Evolutionary conservation across 2,888 invertebrate genomes (phyloP).

Genomic region (Subacronicta megacephala): DNA sequence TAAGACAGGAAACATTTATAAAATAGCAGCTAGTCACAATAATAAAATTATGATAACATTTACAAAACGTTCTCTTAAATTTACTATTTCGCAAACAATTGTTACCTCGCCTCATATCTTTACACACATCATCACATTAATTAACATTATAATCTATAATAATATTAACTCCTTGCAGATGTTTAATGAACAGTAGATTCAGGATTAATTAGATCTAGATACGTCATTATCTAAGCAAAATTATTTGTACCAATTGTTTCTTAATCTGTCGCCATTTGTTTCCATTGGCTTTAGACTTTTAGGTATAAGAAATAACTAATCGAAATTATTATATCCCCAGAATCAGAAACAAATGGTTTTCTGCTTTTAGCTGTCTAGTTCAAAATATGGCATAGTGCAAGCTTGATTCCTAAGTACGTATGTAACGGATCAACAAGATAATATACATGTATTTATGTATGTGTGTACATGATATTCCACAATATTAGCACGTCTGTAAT

Average conservation of each 20-base stretch:
- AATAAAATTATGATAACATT: constrained; percentile 85
- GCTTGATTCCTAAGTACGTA: constrained; percentile 36
- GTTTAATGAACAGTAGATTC: constrained; percentile 1
- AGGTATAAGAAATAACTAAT: no score
- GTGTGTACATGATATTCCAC: constrained; percentile 23
- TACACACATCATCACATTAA: constrained; percentile 17
- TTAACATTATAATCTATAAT: constrained; percentile 8
- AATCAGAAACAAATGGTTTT: constrained; percentile 7
- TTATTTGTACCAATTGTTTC: constrained; percentile 9
- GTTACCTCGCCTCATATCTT: constrained; percentile 65
- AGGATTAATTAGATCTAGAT: constrained; percentile 2
- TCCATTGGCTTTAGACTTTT: no score
- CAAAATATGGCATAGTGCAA: constrained; percentile 21
- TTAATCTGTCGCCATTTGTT: no score
- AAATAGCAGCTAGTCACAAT: constrained; percentile 86
- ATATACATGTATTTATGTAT: constrained; percentile 4
- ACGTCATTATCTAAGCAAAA: constrained; percentile 9
- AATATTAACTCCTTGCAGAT: constrained; percentile 21
- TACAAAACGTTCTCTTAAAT: constrained; percentile 74
- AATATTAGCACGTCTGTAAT: constrained; percentile 14
- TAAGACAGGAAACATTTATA: constrained; percentile 87
- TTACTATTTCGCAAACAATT: constrained; percentile 65
- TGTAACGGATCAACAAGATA: constrained; percentile 10
- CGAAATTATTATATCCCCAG: constrained; percentile 12
- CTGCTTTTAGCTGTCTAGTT: constrained; percentile 6